phyloP scores from a whole-genome alignment of 53 echinoderm and acorn worm genomes.

The Paracentrotus lividus region DNA sequence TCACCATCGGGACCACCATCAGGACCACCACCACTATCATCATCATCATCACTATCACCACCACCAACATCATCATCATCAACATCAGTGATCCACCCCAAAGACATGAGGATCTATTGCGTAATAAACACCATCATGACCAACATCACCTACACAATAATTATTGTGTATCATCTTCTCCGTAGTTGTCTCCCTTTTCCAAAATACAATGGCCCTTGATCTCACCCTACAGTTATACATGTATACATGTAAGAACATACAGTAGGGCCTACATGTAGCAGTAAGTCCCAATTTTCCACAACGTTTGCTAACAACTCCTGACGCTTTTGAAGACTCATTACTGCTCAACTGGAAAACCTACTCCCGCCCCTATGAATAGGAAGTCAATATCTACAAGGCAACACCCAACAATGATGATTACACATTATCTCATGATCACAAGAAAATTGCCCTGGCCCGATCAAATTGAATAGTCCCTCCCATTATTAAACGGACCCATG shows the following conservation, averaged over 20 bases:
- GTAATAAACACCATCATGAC: not conserved
- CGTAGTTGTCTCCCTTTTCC: too few species aligned
- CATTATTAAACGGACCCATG: not conserved
- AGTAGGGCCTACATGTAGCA: too few species aligned
- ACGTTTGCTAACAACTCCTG: not conserved
- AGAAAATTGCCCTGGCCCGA: not conserved
- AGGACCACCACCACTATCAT: not conserved
- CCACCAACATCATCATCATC: not conserved
- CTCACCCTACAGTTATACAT: too few species aligned
- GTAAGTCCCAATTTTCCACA: not conserved
- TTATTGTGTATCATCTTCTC: too few species aligned
- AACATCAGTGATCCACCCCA: not conserved
- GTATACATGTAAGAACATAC: too few species aligned
- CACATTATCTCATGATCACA: slow-evolving; percentile 20
- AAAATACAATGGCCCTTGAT: too few species aligned
- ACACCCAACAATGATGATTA: not conserved
- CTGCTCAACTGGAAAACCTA: not conserved
- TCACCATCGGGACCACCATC: not conserved
- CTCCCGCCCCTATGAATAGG: not conserved
- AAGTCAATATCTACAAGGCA: not conserved
- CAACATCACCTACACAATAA: not conserved
- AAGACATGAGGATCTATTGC: not conserved
- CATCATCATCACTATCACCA: not conserved
- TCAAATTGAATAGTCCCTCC: not conserved
- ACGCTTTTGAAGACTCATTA: not conserved